Percentiles rank a stretch among this genome's conserved stretches.
These are phyloP conservation scores for Anarhynchus alexandrinus DNA, from an alignment of 2,113 vertebrate species.

Conservation along the genomic window DNA sequence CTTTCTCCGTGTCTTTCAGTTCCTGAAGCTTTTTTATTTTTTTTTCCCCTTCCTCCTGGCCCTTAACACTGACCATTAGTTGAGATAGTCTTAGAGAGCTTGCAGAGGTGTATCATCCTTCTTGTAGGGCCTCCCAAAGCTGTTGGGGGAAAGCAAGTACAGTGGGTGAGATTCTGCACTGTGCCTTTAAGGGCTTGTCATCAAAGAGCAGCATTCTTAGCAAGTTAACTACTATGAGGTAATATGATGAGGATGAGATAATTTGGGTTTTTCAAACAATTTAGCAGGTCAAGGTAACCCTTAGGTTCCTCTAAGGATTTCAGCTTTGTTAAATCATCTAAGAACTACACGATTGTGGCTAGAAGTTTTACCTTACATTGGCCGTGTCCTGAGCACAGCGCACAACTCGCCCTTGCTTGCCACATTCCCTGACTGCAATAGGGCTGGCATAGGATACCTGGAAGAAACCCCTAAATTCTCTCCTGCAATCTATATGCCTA, in stretches of 20 bases:
- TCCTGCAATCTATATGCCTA: not conserved
- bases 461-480: not conserved
- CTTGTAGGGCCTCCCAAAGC: not conserved
- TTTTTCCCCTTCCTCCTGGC: too few relatives aligned
- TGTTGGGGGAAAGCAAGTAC: not conserved
- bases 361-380: not conserved
- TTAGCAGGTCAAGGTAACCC: constrained; percentile 8
- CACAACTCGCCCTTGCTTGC: not conserved
- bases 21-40: not conserved
- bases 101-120: not conserved
- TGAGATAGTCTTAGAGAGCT: not conserved
- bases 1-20: not conserved
- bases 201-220: constrained; percentile 2
- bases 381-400: not conserved
- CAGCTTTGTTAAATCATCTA: not conserved
- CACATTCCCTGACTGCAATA: accelerated
- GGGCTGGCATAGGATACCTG: not conserved
- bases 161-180: not conserved
- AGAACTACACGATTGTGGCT: not conserved
- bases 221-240: constrained; percentile 11
- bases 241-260: constrained; percentile 1
- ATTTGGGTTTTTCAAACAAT: not conserved
- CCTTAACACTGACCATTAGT: not conserved
- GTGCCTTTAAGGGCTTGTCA: constrained; percentile 26
- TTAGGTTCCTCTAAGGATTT: not conserved